phyloP scores from a whole-genome alignment of 2,113 vertebrate species.

The Suricata suricatta region DNA sequence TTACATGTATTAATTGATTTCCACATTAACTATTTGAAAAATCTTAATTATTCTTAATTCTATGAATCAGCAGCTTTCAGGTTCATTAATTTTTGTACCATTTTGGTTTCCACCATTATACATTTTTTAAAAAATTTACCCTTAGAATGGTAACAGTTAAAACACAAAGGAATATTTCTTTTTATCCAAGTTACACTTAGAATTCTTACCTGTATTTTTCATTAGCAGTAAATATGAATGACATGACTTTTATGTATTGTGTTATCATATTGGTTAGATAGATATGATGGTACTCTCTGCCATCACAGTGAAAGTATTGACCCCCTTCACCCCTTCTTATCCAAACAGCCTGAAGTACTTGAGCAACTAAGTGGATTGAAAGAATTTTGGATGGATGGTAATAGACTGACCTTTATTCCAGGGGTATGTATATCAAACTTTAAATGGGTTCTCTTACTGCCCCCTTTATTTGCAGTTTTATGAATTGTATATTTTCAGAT shows the following conservation, averaged over 20 bases:
- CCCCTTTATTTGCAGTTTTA: slow-evolving; percentile 6
- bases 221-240: not conserved
- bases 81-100: not conserved
- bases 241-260: not conserved
- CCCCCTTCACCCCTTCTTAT: not conserved
- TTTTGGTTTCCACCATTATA: not conserved
- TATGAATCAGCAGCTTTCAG: not conserved
- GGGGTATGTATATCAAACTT: slow-evolving; percentile 89
- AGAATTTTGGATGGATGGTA: slow-evolving; percentile 99
- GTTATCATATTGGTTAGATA: not conserved
- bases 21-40: not conserved
- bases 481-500: not conserved
- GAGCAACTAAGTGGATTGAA: slow-evolving; percentile 96
- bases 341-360: slow-evolving; percentile 96
- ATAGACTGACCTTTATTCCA: slow-evolving; percentile 96
- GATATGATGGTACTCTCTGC: not conserved
- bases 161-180: not conserved
- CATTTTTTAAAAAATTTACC: not conserved
- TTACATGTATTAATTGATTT: not conserved
- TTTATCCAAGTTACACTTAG: not conserved
- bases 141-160: not conserved
- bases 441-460: slow-evolving; percentile 39
- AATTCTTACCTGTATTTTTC: not conserved
- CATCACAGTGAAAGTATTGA: not conserved
- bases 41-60: not conserved